Base-by-base conservation (phyloP, 2,888 invertebrate species). In the Scrobipalpa atriplicella region DNA sequence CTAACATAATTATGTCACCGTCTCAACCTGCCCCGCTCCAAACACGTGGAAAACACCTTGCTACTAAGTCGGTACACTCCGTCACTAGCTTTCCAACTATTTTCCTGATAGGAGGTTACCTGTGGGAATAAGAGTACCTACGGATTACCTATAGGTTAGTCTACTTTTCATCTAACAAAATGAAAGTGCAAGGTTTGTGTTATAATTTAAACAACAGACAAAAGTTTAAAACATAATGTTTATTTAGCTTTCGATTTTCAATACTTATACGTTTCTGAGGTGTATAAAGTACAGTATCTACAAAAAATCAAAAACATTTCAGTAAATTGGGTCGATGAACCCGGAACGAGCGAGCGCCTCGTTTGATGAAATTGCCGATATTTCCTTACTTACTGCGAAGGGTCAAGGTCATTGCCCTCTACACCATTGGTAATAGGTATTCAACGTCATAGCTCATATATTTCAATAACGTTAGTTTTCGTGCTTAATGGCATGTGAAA, bases 1-100 rank as follows among this genome's bases (percentile, higher is more conserved):
- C 63, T 63, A 38, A 63, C 63, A 63, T 38, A 21, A 52, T 63
- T 63, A 63, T 63, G 63, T 63, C 63, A 62, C 47, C 47, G 62
- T 29, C 13, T 47, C 21, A 62, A 62, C 43, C 47, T 47, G 62
- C 43, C 43, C 47, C 47, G 47, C 29, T 58, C 58, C 38, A 29
- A 58, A 58, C 38, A 58, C 58, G 58, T 58, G 58, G 58, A 36
- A 58, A 58, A 38, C 56, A 56, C 58, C 36, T 58, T 58, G 29
- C 54, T 18, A 29, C 38, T 13, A 6, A 38, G 38, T 2, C 19
- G 10, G 18, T 29, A 29, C 29, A n/a, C 18, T 19, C 16, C 5
- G 16, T 52, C 19, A 19, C 19, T 16, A 52, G 16, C 1, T n/a
- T 29, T 29, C 5, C 29, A 2, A 2, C 52, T 16, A 8, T 16